These are phyloP conservation scores for Euleptes europaea DNA, from an alignment of 2,113 vertebrate genomes.

Conservation along the genomic window DNA sequence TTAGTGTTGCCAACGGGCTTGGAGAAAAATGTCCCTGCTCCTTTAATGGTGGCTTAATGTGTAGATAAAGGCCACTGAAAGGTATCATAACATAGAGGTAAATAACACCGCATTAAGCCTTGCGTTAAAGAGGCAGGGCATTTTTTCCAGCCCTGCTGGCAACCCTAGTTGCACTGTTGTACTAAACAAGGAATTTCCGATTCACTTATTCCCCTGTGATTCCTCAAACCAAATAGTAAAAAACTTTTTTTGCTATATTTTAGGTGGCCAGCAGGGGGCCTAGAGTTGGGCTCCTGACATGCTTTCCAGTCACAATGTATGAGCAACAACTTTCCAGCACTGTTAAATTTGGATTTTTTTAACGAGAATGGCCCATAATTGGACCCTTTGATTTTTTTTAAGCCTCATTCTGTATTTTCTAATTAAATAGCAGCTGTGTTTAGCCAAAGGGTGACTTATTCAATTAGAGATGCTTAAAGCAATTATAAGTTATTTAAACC, in stretches of 20 bases:
- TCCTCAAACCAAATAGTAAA: not conserved
- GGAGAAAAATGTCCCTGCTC: too few relatives aligned
- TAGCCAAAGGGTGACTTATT: constrained; percentile 14
- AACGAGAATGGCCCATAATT: constrained; percentile 10
- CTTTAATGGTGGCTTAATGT: too few relatives aligned
- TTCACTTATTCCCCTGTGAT: too few relatives aligned
- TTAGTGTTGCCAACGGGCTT: too few relatives aligned
- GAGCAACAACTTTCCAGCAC: not conserved
- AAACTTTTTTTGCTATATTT: not conserved
- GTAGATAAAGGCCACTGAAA: too few relatives aligned
- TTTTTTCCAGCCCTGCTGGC: too few relatives aligned
- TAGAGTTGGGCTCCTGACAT: too few relatives aligned
- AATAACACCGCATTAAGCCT: too few relatives aligned
- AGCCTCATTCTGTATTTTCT: not conserved
- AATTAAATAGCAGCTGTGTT: constrained; percentile 20
- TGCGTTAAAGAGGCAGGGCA: too few relatives aligned
- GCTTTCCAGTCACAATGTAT: not conserved
- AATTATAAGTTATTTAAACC: constrained; percentile 22
- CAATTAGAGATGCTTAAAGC: constrained; percentile 18
- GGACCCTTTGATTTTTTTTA: constrained; percentile 1
- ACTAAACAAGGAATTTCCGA: too few relatives aligned
- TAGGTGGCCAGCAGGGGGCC: constrained; percentile 5
- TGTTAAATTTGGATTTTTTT: not conserved
- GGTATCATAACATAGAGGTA: too few relatives aligned
- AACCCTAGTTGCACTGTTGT: too few relatives aligned